Conservation (phyloP, 2,888 invertebrate genomes). For the Caenorhabditis panamensis region DNA sequence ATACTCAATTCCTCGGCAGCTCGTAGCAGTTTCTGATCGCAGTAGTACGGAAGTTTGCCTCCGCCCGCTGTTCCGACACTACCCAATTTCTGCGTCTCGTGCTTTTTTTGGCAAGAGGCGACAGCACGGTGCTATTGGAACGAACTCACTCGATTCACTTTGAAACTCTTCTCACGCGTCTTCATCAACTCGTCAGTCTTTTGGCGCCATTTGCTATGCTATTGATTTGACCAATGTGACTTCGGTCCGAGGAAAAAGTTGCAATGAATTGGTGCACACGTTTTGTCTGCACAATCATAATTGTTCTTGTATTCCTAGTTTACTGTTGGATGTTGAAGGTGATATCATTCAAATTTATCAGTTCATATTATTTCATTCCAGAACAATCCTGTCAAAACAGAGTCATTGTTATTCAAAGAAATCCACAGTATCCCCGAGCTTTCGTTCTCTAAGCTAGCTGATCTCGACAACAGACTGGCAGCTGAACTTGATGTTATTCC, state of each 20-base stretch:
- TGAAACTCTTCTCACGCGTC: background rate
- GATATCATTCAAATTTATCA: background rate
- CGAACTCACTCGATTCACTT: slow-evolving; percentile 11
- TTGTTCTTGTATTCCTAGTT: background rate
- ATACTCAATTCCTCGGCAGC: slow-evolving; percentile 26
- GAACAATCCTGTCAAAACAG: slow-evolving; percentile 9
- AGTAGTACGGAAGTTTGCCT: slow-evolving; percentile 9
- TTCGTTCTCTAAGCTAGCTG: slow-evolving; percentile 41
- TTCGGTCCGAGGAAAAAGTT: background rate
- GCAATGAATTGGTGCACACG: background rate
- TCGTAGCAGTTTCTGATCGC: slow-evolving; percentile 35
- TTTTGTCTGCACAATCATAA: background rate
- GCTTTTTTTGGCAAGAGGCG: slow-evolving; percentile 6
- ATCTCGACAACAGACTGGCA: slow-evolving; percentile 27
- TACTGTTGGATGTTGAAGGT: slow-evolving; percentile 45
- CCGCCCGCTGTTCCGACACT: slow-evolving; percentile 16
- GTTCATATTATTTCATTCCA: background rate
- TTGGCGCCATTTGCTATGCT: background rate
- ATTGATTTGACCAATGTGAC: background rate
- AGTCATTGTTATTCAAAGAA: slow-evolving; percentile 22
- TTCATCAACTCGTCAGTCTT: background rate
- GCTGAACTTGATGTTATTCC: slow-evolving; percentile 25
- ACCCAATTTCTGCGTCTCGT: slow-evolving; percentile 9
- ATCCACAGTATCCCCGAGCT: slow-evolving; percentile 24
- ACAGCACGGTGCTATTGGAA: slow-evolving; percentile 1